These are phyloP conservation scores for Dreissena rostriformis DNA, from an alignment of 1,140 invertebrate genomes.

Conservation along the genomic window DNA sequence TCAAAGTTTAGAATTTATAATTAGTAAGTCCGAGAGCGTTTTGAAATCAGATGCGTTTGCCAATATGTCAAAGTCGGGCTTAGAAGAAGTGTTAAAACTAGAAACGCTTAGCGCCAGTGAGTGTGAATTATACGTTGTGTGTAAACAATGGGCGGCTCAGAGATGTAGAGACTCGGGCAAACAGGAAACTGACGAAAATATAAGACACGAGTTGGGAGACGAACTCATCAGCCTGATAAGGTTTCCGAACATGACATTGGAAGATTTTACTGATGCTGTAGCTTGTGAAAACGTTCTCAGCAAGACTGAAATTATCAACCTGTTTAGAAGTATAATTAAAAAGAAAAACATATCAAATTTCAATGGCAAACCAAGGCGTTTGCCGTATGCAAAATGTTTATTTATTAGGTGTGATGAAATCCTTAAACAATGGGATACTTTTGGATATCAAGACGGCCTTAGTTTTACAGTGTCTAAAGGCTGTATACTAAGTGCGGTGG, in stretches of 20 bases:
- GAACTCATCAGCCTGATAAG: conserved; percentile 4
- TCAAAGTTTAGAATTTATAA: conserved; percentile 43
- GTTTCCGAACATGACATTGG: conserved; percentile 18
- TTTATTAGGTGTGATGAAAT: not conserved
- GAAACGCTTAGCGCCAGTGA: conserved; percentile 16
- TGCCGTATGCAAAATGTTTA: too few relatives aligned
- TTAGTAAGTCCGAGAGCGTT: conserved; percentile 1
- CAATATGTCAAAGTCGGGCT: conserved; percentile 13
- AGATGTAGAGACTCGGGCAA: not conserved
- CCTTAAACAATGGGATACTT: not conserved
- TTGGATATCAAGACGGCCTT: not conserved
- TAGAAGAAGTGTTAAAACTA: not conserved
- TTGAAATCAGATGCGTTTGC: conserved; percentile 39
- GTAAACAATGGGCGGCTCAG: conserved; percentile 24
- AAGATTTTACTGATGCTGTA: conserved; percentile 9
- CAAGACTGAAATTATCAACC: not conserved
- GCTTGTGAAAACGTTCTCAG: conserved; percentile 7
- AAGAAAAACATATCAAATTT: not conserved
- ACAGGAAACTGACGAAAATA: not conserved
- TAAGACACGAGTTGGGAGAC: conserved; percentile 11
- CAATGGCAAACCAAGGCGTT: too few relatives aligned
- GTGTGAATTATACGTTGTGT: not conserved
- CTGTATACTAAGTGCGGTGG: not conserved
- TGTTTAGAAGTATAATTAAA: not conserved
- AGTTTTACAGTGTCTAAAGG: not conserved